Evolutionary conservation across 2,797 vertebrate species (phyloP).

Genomic region (Myotis planiceps): DNA sequence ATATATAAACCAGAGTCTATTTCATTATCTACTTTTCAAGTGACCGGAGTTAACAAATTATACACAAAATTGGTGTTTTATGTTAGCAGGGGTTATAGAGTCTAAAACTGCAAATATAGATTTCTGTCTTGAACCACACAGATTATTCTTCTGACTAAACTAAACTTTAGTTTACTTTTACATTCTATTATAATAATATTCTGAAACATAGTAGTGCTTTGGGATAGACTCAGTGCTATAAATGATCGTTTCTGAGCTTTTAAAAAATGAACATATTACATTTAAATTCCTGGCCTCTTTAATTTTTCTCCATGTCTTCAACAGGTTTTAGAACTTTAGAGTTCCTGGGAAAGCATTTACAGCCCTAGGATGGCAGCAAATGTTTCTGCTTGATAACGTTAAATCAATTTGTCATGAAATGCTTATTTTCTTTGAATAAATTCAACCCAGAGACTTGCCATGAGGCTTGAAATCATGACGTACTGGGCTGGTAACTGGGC

Average conservation of each 20-base stretch:
- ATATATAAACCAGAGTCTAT: not conserved
- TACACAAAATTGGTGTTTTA: not conserved
- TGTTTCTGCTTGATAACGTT: constrained; percentile 29
- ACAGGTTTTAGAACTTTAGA: not conserved
- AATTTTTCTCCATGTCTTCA: not conserved
- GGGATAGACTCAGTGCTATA: not conserved
- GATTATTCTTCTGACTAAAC: constrained; percentile 15
- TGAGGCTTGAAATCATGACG: not conserved
- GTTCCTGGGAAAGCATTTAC: not conserved
- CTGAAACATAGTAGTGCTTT: not conserved
- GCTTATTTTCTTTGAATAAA: constrained; percentile 20
- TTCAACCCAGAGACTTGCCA: not conserved
- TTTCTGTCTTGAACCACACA: not conserved
- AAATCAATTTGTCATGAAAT: constrained; percentile 40
- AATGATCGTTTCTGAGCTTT: constrained; percentile 22
- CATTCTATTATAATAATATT: not conserved
- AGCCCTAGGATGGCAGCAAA: not conserved
- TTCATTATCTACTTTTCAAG: not conserved
- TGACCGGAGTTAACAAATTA: not conserved
- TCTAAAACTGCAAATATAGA: constrained; percentile 2
- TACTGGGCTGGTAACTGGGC: not conserved
- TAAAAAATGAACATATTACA: not conserved
- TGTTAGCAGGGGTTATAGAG: not conserved
- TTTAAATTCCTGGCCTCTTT: not conserved
- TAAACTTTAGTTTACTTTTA: not conserved